These are phyloP conservation scores for Cyprinodon tularosa DNA, from an alignment of 2,113 vertebrate species.

Conservation along the genomic window DNA sequence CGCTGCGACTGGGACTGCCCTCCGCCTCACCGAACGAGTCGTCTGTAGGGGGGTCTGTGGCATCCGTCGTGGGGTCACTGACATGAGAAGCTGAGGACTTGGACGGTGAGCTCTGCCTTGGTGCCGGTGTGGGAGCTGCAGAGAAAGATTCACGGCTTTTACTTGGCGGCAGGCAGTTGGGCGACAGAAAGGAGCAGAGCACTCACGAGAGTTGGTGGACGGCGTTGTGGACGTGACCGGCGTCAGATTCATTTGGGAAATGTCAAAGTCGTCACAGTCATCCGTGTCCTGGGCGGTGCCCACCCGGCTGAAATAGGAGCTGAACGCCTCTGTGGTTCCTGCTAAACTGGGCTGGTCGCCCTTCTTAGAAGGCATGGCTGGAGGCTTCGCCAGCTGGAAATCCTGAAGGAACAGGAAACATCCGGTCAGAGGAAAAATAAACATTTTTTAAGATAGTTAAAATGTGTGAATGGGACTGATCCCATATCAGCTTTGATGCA, in stretches of 20 bases:
- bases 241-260: conserved; percentile 98
- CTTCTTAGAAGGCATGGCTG: conserved; percentile 89
- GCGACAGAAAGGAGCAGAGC: background rate
- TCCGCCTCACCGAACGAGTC: conserved; percentile 95
- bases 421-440: background rate
- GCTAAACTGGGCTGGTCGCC: conserved; percentile 88
- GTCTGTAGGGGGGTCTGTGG: conserved; percentile 87
- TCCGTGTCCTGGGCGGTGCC: conserved; percentile 96
- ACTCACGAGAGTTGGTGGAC: conserved; percentile 97
- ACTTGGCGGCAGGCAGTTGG: background rate
- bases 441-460: background rate
- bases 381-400: conserved; percentile 96
- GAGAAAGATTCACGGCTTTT: conserved; percentile 21
- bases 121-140: conserved; percentile 93
- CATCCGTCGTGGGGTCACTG: conserved; percentile 90
- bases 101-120: conserved; percentile 92
- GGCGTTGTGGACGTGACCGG: conserved; percentile 98
- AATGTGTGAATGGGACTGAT: background rate
- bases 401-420: conserved; percentile 76
- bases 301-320: conserved; percentile 96
- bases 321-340: conserved; percentile 97
- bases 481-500: background rate
- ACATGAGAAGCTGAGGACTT: conserved; percentile 94
- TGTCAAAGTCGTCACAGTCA: conserved; percentile 99
- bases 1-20: conserved; percentile 95